A percentile compares a stretch with the other conserved stretches of the same genome.
These are phyloP conservation scores for Deilephila porcellus DNA, from an alignment of 2,888 invertebrate species.

Conservation along the genomic window DNA sequence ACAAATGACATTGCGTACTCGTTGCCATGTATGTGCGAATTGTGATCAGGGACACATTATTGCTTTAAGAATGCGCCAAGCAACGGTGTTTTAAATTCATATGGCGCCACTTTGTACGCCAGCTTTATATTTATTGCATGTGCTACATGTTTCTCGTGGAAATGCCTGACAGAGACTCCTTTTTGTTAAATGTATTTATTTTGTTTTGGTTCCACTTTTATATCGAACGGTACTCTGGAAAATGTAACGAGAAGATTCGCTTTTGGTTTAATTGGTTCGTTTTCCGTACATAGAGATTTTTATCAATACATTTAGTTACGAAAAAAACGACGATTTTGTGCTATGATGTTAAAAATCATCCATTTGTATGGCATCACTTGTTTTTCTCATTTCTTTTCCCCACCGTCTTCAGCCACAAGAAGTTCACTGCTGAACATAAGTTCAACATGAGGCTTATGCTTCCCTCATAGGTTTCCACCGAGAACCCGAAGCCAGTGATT, in stretches of 20 bases:
- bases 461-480: no score
- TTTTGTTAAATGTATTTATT: neutral
- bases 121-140: slow-evolving; percentile 8
- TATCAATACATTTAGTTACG: no score
- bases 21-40: slow-evolving; percentile 31
- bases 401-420: no score
- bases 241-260: neutral
- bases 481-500: no score
- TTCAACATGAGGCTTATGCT: no score
- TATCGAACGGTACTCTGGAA: neutral
- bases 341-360: no score
- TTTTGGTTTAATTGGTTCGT: no score
- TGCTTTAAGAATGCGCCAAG: slow-evolving; percentile 2
- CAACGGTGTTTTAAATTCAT: slow-evolving; percentile 19
- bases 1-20: slow-evolving; percentile 29
- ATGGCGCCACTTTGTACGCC: slow-evolving; percentile 13
- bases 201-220: neutral
- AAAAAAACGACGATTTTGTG: no score
- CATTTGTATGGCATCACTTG: no score
- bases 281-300: no score
- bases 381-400: no score
- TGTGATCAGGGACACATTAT: slow-evolving; percentile 17
- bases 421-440: no score
- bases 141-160: neutral
- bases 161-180: neutral